Evolutionary conservation across 1,140 invertebrate genomes (phyloP).

Genomic region (Sarcophaga peregrina): DNA sequence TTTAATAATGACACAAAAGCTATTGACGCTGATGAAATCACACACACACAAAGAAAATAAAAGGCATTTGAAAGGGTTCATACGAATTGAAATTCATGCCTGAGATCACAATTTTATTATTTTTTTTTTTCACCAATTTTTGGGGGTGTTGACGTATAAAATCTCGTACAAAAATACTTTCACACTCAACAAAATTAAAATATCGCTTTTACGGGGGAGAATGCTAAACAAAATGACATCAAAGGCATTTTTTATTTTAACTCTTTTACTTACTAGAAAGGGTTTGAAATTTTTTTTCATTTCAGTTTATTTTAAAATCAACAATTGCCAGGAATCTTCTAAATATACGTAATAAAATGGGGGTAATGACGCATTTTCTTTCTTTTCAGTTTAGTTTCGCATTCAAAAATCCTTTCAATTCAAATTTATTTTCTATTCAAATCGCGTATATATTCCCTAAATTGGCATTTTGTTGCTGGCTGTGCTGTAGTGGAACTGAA

Average conservation of each 20-base stretch:
- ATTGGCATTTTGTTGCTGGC: background rate
- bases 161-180: too few relatives aligned
- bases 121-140: too few relatives aligned
- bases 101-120: too few relatives aligned
- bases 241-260: slow-evolving; percentile 1
- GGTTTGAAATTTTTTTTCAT: slow-evolving; percentile 6
- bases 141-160: too few relatives aligned
- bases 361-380: background rate
- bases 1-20: too few relatives aligned
- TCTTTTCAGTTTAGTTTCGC: background rate
- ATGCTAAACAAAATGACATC: background rate
- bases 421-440: slow-evolving; percentile 7
- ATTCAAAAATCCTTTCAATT: background rate
- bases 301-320: too few relatives aligned
- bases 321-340: background rate
- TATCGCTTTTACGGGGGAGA: background rate
- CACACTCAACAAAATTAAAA: too few relatives aligned
- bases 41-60: too few relatives aligned
- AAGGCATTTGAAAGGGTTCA: too few relatives aligned
- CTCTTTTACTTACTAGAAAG: background rate
- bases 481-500: background rate
- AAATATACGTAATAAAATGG: background rate
- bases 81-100: too few relatives aligned
- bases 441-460: background rate
- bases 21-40: too few relatives aligned